Evolutionary conservation across 1,140 invertebrate genomes (phyloP).

Genomic region (Rhyzopertha dominica): DNA sequence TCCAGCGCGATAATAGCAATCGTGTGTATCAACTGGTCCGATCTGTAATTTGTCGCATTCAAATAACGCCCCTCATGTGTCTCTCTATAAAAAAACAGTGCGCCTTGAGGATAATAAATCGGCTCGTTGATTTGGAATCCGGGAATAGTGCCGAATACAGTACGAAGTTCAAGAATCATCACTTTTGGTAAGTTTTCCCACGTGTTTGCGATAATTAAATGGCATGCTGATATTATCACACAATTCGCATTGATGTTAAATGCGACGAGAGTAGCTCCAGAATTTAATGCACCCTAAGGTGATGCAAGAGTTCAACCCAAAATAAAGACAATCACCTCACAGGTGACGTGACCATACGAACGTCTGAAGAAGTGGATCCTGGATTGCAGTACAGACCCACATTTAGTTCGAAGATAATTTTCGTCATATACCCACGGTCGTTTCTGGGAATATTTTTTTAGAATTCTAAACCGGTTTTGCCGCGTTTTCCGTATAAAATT

Average conservation of each 20-base stretch:
- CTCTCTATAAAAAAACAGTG: conserved; percentile 18
- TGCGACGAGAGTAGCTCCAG: conserved; percentile 1
- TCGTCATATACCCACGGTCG: too few species aligned
- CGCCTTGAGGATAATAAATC: conserved; percentile 1
- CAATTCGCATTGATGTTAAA: conserved; percentile 3
- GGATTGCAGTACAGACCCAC: too few species aligned
- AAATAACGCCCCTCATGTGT: conserved; percentile 11
- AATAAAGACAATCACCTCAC: too few species aligned
- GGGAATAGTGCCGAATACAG: background rate
- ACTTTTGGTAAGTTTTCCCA: background rate
- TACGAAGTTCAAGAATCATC: background rate
- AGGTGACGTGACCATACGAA: too few species aligned
- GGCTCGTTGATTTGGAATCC: conserved; percentile 5
- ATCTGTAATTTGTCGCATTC: conserved; percentile 13
- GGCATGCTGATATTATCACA: background rate
- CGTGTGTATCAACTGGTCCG: conserved; percentile 5
- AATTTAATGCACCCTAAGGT: too few species aligned
- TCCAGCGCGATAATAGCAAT: background rate
- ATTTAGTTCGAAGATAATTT: too few species aligned
- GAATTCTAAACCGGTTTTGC: too few species aligned
- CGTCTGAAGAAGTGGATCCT: too few species aligned
- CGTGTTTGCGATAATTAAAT: background rate
- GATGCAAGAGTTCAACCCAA: too few species aligned
- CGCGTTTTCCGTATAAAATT: too few species aligned
- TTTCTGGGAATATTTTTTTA: too few species aligned